Conservation (phyloP, 2,888 invertebrate species). For the Autographa gamma region DNA sequence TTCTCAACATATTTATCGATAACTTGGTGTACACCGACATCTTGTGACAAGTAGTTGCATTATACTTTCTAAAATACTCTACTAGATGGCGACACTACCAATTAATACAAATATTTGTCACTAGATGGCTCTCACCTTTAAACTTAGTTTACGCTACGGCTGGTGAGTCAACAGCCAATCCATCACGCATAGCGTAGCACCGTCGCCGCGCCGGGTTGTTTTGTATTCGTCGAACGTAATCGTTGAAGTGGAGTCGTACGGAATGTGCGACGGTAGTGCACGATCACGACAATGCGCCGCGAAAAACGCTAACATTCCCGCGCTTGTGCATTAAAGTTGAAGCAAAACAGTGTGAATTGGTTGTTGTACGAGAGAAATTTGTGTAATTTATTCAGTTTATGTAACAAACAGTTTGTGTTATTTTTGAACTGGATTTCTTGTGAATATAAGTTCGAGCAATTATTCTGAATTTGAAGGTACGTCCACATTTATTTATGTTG, state of each 20-base stretch:
- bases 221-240: slow-evolving; percentile 84
- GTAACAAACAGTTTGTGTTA: slow-evolving; percentile 74
- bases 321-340: slow-evolving; percentile 74
- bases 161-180: slow-evolving; percentile 58
- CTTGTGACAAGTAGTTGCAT: slow-evolving; percentile 56
- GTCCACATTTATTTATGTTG: slow-evolving; percentile 30
- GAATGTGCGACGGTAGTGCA: slow-evolving; percentile 76
- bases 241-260: slow-evolving; percentile 76
- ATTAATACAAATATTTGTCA: slow-evolving; percentile 20
- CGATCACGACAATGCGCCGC: slow-evolving; percentile 76
- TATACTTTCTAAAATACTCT: background rate
- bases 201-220: slow-evolving; percentile 60
- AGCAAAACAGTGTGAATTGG: slow-evolving; percentile 81
- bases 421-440: slow-evolving; percentile 70
- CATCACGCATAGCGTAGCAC: slow-evolving; percentile 47
- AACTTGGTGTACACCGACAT: slow-evolving; percentile 45
- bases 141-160: slow-evolving; percentile 12
- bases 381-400: slow-evolving; percentile 71
- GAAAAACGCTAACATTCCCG: slow-evolving; percentile 80
- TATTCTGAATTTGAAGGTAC: slow-evolving; percentile 71
- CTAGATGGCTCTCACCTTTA: slow-evolving; percentile 65
- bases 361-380: slow-evolving; percentile 72
- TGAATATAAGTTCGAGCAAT: slow-evolving; percentile 43
- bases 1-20: slow-evolving; percentile 33
- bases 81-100: slow-evolving; percentile 55